Percentiles rank a stretch among this genome's conserved stretches.
Evolutionary conservation across 2,113 vertebrate species (phyloP).

Genomic region (Chaetodon auriga): DNA sequence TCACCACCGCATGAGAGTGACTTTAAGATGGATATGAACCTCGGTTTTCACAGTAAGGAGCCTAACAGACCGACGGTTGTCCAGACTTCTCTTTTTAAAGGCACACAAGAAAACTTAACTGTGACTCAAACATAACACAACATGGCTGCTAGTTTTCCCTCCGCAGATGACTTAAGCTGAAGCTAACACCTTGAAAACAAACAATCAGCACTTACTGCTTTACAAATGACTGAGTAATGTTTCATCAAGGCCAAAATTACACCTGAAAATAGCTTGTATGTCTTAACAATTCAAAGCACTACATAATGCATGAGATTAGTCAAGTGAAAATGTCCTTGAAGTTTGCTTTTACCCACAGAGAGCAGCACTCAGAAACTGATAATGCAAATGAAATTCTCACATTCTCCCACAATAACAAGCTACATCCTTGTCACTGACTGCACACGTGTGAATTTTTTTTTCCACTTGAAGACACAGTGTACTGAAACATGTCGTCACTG

Average conservation of each 20-base stretch:
- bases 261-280: slow-evolving; percentile 57
- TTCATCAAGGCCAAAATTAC: slow-evolving; percentile 36
- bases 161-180: slow-evolving; percentile 40
- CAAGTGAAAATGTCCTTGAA: slow-evolving; percentile 53
- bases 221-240: slow-evolving; percentile 35
- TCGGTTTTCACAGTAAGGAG: slow-evolving; percentile 46
- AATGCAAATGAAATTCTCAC: slow-evolving; percentile 64
- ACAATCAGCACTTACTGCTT: slow-evolving; percentile 31
- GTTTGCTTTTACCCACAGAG: slow-evolving; percentile 50
- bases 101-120: slow-evolving; percentile 53
- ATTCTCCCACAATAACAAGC: slow-evolving; percentile 48
- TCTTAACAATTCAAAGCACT: slow-evolving; percentile 47
- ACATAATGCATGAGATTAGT: slow-evolving; percentile 61
- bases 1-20: slow-evolving; percentile 9
- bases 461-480: slow-evolving; percentile 29
- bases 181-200: slow-evolving; percentile 24
- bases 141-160: slow-evolving; percentile 18
- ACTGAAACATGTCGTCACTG: slow-evolving; percentile 34
- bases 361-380: slow-evolving; percentile 72
- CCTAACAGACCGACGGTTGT: slow-evolving; percentile 16
- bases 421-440: slow-evolving; percentile 46
- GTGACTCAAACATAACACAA: slow-evolving; percentile 23
- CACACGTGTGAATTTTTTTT: slow-evolving; percentile 23
- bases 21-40: slow-evolving; percentile 28
- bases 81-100: slow-evolving; percentile 53